phyloP scores from a whole-genome alignment of 1,140 invertebrate genomes.

The Sarcophaga bullata region DNA sequence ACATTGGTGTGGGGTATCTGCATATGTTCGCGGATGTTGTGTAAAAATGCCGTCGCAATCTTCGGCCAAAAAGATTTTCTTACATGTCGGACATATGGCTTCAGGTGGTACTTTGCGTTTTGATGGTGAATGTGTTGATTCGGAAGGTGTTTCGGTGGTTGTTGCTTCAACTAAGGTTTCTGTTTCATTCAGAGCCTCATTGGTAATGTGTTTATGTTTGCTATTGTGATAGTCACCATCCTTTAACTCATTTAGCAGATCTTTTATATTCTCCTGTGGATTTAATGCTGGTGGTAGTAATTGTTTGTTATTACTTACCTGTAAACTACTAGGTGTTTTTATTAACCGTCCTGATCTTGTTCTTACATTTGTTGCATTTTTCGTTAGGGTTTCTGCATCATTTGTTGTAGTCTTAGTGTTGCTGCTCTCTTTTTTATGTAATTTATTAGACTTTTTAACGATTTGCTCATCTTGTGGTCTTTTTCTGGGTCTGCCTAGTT shows the following conservation, averaged over 20 bases:
- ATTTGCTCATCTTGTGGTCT: neutral
- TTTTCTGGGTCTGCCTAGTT: constrained; percentile 8
- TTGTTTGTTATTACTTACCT: neutral
- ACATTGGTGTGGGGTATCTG: constrained; percentile 12
- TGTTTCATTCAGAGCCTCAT: constrained; percentile 38
- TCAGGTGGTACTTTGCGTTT: constrained; percentile 52
- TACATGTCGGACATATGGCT: constrained; percentile 58
- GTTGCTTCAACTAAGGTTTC: neutral
- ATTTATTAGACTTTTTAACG: neutral
- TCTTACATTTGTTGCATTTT: neutral
- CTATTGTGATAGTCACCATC: constrained; percentile 25
- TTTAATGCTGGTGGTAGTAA: neutral
- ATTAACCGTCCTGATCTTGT: constrained; percentile 39
- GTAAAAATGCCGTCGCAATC: constrained; percentile 58
- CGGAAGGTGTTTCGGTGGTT: neutral
- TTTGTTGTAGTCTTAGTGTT: neutral
- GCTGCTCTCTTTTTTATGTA: neutral
- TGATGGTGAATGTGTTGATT: neutral
- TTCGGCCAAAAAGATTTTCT: constrained; percentile 60
- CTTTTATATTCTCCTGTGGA: neutral
- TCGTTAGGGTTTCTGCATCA: neutral
- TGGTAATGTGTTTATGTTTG: constrained; percentile 43
- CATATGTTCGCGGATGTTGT: constrained; percentile 62
- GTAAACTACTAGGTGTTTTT: neutral
- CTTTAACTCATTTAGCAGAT: constrained; percentile 39